These are phyloP conservation scores for Papilio dardanus DNA, from an alignment of 1,140 invertebrate species.

Conservation along the genomic window DNA sequence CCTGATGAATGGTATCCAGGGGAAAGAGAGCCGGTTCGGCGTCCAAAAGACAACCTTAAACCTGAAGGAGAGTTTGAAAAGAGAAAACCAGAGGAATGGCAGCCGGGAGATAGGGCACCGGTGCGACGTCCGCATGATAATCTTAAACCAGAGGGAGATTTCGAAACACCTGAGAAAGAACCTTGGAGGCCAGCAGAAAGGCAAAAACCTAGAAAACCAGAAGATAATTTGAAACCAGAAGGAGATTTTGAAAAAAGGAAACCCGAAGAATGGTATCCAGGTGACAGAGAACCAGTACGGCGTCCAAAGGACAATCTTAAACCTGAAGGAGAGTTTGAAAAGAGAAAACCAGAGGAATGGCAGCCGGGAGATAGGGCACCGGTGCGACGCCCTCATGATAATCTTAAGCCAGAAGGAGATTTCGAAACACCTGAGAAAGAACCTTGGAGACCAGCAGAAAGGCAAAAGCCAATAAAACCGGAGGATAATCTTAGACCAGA, in stretches of 20 bases:
- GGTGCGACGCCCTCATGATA: constrained; percentile 83
- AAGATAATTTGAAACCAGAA: constrained; percentile 84
- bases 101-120: constrained; percentile 69
- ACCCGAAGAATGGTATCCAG: constrained; percentile 70
- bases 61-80: constrained; percentile 79
- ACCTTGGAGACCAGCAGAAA: constrained; percentile 76
- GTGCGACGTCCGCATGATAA: constrained; percentile 63
- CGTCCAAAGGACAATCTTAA: constrained; percentile 60
- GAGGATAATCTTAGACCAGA: constrained; percentile 82
- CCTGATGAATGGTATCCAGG: constrained; percentile 79
- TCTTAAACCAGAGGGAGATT: constrained; percentile 72
- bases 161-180: constrained; percentile 78
- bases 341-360: constrained; percentile 80
- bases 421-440: constrained; percentile 80
- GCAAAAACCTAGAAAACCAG: constrained; percentile 79
- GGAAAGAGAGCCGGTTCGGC: constrained; percentile 63
- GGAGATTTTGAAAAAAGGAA: constrained; percentile 85
- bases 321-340: constrained; percentile 78
- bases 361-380: constrained; percentile 82
- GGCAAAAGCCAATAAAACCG: constrained; percentile 82
- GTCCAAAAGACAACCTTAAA: constrained; percentile 81
- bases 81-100: constrained; percentile 65
- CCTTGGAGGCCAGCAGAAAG: constrained; percentile 83
- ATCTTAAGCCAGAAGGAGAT: constrained; percentile 83
- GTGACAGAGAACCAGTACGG: constrained; percentile 70